A percentile compares a stretch with the other conserved stretches of the same genome.
Evolutionary conservation across 2,113 vertebrate species (phyloP).

Genomic region (Seriola aureovittata): DNA sequence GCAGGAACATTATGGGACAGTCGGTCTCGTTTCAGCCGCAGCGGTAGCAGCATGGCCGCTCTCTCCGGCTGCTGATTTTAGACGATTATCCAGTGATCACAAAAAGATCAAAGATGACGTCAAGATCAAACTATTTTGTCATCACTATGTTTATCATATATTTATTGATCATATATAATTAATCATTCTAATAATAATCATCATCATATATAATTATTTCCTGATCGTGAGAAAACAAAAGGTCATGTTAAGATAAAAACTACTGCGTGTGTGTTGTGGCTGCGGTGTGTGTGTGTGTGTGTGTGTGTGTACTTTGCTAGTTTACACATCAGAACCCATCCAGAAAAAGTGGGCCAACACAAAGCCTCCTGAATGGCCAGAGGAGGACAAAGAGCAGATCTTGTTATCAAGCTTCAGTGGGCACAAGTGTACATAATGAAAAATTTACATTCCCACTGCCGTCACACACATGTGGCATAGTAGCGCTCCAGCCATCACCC

Average conservation of each 20-base stretch:
- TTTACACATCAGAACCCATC: slow-evolving; percentile 28
- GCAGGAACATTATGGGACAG: background rate
- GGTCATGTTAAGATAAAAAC: background rate
- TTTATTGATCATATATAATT: background rate
- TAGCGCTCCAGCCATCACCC: slow-evolving; percentile 15
- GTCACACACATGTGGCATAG: slow-evolving; percentile 41
- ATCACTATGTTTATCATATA: no score
- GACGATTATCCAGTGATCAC: no score
- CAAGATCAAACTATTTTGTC: background rate
- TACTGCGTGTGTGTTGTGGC: background rate
- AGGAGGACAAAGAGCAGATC: slow-evolving; percentile 70
- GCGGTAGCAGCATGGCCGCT: background rate
- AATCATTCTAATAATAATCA: no score
- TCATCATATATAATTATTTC: background rate
- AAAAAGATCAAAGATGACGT: no score
- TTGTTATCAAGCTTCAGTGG: slow-evolving; percentile 65
- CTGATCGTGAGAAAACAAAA: background rate
- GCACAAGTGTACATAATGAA: slow-evolving; percentile 63
- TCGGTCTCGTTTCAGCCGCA: background rate
- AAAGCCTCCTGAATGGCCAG: slow-evolving; percentile 52
- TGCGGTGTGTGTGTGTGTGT: background rate
- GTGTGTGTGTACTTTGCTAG: background rate
- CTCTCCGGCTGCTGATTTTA: background rate
- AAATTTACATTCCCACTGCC: slow-evolving; percentile 59
- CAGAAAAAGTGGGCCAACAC: slow-evolving; percentile 65